These are phyloP conservation scores for Porites divaricata DNA, from an alignment of 92 coral and sea anemone genomes.

Conservation along the genomic window DNA sequence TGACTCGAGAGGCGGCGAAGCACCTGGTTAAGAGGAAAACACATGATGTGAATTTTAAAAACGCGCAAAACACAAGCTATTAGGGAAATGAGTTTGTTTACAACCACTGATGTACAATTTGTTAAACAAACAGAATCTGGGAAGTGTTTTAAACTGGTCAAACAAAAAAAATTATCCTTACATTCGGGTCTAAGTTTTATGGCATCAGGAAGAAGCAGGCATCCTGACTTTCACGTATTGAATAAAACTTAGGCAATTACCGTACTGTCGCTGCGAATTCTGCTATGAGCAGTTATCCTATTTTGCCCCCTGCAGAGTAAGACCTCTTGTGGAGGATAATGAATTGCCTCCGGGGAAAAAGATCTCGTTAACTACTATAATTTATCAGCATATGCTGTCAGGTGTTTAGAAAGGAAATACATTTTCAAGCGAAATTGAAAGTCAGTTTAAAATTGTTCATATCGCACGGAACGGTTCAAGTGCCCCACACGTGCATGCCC, in stretches of 20 bases:
- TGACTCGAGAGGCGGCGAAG: not conserved
- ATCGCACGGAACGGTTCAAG: not conserved
- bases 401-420: not conserved
- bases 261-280: too few relatives aligned
- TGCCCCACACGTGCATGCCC: not conserved
- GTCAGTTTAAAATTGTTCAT: not conserved
- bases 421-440: not conserved
- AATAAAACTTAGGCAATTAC: not conserved
- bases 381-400: constrained; percentile 1
- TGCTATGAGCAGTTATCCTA: not conserved
- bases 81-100: constrained; percentile 4
- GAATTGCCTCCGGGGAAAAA: not conserved
- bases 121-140: not conserved
- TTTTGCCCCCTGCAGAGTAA: not conserved
- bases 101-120: not conserved
- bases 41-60: not conserved
- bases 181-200: not conserved
- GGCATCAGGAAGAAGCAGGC: not conserved
- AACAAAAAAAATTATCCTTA: not conserved
- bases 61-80: not conserved
- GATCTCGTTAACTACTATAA: not conserved
- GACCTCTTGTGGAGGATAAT: not conserved
- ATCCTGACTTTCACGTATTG: not conserved
- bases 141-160: not conserved
- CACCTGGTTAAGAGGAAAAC: constrained; percentile 5